Percentiles rank a stretch among this genome's conserved stretches.
These are phyloP conservation scores for Dermatophagoides farinae DNA, from an alignment of 1,140 invertebrate species.

Conservation along the genomic window DNA sequence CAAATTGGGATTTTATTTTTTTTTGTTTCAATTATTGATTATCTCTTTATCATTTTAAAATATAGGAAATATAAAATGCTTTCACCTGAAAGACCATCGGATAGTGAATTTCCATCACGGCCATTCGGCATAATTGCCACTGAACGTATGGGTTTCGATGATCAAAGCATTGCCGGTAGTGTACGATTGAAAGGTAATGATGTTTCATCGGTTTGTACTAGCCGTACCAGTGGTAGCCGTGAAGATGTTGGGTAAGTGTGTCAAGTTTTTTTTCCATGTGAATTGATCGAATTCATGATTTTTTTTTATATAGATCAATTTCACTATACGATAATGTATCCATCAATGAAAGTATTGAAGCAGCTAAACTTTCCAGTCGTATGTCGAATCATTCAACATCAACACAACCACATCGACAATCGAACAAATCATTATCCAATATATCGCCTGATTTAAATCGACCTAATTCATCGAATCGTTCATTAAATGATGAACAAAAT, in stretches of 20 bases:
- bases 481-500: no score
- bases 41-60: background rate
- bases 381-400: slow-evolving; percentile 46
- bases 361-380: slow-evolving; percentile 36
- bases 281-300: slow-evolving; percentile 2
- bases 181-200: slow-evolving; percentile 9
- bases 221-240: slow-evolving; percentile 14
- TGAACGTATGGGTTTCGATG: slow-evolving; percentile 5
- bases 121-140: slow-evolving; percentile 50
- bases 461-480: no score
- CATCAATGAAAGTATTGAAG: slow-evolving; percentile 16
- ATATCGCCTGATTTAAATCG: no score
- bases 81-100: slow-evolving; percentile 40
- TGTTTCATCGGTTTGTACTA: slow-evolving; percentile 11
- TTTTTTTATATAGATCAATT: slow-evolving; percentile 15
- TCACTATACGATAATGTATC: slow-evolving; percentile 21
- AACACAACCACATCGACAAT: slow-evolving; percentile 20
- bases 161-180: slow-evolving; percentile 13
- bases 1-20: background rate
- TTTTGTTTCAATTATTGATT: background rate
- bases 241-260: background rate
- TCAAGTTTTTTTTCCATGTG: no score
- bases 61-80: slow-evolving; percentile 38
- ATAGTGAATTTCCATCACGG: slow-evolving; percentile 55
- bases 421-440: background rate